Percentiles rank a stretch among this genome's conserved stretches.
Conservation (phyloP, 2,797 vertebrate genomes). For the Gastrophryne carolinensis region DNA sequence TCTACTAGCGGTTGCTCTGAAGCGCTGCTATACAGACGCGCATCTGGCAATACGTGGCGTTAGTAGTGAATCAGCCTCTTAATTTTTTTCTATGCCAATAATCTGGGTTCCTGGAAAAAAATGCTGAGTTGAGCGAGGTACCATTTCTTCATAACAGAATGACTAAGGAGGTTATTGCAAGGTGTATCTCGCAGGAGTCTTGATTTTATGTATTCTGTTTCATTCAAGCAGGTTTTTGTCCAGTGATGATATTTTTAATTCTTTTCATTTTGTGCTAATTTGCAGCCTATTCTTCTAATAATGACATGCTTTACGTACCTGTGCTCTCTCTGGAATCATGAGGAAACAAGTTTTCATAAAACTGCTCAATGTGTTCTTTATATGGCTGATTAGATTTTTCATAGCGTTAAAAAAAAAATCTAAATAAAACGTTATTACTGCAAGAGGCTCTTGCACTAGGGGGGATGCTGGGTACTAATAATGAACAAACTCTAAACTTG, state of each 20-base stretch:
- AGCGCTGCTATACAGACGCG: no score
- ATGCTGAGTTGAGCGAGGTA: no score
- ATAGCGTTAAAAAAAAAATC: background rate
- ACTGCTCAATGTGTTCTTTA: conserved; percentile 3
- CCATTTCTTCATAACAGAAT: no score
- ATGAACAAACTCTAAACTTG: conserved; percentile 17
- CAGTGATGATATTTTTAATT: background rate
- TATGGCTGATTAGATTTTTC: conserved; percentile 29
- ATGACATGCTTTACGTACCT: conserved; percentile 6
- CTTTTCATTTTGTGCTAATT: background rate
- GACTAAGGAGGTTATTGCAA: no score
- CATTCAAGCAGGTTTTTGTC: background rate
- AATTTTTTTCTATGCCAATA: no score
- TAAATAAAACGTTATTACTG: conserved; percentile 6
- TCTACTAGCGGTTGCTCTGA: no score
- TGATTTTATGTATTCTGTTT: background rate
- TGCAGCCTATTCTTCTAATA: background rate
- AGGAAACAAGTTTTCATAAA: background rate
- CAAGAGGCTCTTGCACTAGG: background rate
- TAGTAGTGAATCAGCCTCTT: no score
- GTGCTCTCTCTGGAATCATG: background rate
- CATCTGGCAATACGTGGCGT: no score
- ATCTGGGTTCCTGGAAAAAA: no score
- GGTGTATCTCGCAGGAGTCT: no score
- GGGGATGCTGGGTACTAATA: conserved; percentile 7